Conservation (phyloP, 1,140 invertebrate genomes). For the Ylistrum balloti region DNA sequence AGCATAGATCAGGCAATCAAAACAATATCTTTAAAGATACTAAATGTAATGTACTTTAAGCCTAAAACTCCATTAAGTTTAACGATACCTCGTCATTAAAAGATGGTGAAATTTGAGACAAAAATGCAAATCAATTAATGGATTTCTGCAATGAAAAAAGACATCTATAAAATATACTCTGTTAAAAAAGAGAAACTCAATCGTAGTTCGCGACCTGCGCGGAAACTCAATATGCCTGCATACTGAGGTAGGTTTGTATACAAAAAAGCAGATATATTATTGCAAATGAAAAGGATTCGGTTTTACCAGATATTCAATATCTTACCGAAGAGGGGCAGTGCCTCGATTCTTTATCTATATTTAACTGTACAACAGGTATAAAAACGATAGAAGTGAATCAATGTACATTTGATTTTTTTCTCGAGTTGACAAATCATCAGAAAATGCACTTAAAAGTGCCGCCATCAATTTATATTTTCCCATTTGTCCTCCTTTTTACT, state of each 20-base stretch:
- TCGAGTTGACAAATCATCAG: no score
- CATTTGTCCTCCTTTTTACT: no score
- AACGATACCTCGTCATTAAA: not conserved
- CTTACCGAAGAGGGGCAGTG: not conserved
- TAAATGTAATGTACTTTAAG: no score
- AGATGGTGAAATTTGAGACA: not conserved
- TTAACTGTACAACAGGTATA: not conserved
- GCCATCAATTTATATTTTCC: no score
- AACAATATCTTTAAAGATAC: no score
- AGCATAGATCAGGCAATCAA: no score
- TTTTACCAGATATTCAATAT: not conserved
- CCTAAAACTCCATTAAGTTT: no score
- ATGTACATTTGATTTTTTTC: not conserved
- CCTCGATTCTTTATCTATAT: not conserved
- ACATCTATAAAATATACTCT: not conserved
- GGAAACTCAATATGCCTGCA: conserved; percentile 4
- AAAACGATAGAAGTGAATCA: not conserved
- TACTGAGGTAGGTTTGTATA: not conserved
- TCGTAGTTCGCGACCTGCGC: not conserved
- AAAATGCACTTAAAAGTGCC: no score
- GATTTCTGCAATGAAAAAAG: conserved; percentile 12
- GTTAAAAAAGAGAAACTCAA: not conserved
- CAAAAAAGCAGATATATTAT: not conserved
- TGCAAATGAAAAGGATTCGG: not conserved
- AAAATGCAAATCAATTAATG: not conserved